A percentile compares a stretch with the other conserved stretches of the same genome.
These are phyloP conservation scores for Anomalospiza imberbis DNA, from an alignment of 2,797 vertebrate species.

Conservation along the genomic window DNA sequence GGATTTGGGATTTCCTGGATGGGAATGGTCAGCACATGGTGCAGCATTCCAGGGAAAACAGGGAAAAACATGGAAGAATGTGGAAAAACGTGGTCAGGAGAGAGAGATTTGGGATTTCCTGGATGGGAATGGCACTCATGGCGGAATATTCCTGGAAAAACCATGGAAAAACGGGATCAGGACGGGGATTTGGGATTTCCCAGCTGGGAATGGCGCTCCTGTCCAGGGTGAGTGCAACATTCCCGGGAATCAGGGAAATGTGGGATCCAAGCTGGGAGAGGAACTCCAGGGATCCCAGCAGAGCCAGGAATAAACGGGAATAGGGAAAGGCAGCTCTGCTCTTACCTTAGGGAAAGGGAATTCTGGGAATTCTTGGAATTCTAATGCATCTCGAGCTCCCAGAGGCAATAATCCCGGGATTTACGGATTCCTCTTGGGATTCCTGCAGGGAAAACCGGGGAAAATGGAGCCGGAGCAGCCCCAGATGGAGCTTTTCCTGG, in stretches of 20 bases:
- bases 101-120: neutral
- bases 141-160: neutral
- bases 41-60: no score
- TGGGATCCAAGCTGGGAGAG: neutral
- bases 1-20: no score
- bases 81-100: no score
- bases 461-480: neutral
- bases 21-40: neutral
- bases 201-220: accelerated
- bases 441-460: neutral
- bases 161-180: neutral
- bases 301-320: accelerated
- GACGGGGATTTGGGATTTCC: neutral
- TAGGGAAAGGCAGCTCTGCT: neutral
- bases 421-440: neutral
- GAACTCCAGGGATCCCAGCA: neutral
- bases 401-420: neutral
- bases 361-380: slow-evolving; percentile 54
- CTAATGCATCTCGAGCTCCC: slow-evolving; percentile 37
- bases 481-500: neutral
- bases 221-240: neutral
- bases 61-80: no score
- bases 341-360: slow-evolving; percentile 67
- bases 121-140: neutral
- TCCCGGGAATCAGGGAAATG: neutral